phyloP scores from a whole-genome alignment of 2,888 invertebrate genomes.

The Mycalesis mineus region DNA sequence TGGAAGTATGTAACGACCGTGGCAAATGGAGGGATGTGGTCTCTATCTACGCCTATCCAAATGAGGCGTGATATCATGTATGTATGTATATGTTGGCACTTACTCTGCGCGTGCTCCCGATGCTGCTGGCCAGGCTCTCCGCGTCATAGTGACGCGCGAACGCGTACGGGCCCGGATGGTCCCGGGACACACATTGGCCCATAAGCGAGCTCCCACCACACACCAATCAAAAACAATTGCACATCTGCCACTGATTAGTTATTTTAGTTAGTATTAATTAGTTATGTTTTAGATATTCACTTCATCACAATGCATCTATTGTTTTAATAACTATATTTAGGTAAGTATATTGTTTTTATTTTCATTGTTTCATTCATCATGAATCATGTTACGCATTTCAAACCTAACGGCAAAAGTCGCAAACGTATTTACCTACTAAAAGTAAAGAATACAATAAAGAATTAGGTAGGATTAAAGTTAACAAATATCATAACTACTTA shows the following conservation, averaged over 20 bases:
- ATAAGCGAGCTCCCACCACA: slow-evolving; percentile 67
- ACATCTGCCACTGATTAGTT: slow-evolving; percentile 25
- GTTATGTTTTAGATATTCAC: slow-evolving; percentile 4
- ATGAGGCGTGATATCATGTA: too few species aligned
- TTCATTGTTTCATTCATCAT: not conserved
- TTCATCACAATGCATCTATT: slow-evolving; percentile 3
- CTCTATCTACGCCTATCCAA: too few species aligned
- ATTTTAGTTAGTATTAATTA: slow-evolving; percentile 3
- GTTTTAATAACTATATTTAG: not conserved
- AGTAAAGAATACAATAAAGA: too few species aligned
- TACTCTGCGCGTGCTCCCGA: slow-evolving; percentile 55
- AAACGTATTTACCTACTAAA: too few species aligned
- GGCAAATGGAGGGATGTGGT: too few species aligned
- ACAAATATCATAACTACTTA: too few species aligned
- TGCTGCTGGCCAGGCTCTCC: slow-evolving; percentile 65
- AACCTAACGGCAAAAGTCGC: not conserved
- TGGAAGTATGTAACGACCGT: too few species aligned
- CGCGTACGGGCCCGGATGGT: slow-evolving; percentile 69
- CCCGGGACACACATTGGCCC: slow-evolving; percentile 88
- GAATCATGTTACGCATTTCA: not conserved
- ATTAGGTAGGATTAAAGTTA: too few species aligned
- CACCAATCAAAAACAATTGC: slow-evolving; percentile 34
- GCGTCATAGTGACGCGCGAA: slow-evolving; percentile 70
- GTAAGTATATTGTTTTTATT: not conserved
- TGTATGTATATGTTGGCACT: slow-evolving; percentile 28